Percentiles rank a stretch among this genome's conserved stretches.
These are phyloP conservation scores for Myoxocephalus aenaeus DNA, from an alignment of 2,797 vertebrate species.

Conservation along the genomic window DNA sequence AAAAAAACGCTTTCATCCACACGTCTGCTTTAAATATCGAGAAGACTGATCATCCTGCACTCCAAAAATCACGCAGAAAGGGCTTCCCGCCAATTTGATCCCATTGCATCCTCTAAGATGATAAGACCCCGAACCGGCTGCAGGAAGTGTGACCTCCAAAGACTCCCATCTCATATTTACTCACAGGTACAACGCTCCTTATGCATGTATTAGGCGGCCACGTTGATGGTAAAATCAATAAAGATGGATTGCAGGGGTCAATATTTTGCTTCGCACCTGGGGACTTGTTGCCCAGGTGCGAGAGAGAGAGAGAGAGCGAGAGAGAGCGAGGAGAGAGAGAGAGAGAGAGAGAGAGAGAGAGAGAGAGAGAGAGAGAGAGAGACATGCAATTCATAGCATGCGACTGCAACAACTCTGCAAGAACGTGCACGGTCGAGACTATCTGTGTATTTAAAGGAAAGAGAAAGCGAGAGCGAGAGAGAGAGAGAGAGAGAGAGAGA, in stretches of 20 bases:
- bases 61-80: neutral
- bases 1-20: neutral
- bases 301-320: slow-evolving; percentile 18
- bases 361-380: neutral
- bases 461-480: slow-evolving; percentile 66
- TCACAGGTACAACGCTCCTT: slow-evolving; percentile 73
- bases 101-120: neutral
- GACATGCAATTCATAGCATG: slow-evolving; percentile 61
- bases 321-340: slow-evolving; percentile 2
- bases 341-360: too few species aligned
- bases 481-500: slow-evolving; percentile 13
- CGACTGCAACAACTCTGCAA: slow-evolving; percentile 48
- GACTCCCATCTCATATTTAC: slow-evolving; percentile 69
- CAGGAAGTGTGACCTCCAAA: slow-evolving; percentile 60
- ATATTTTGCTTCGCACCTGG: slow-evolving; percentile 71
- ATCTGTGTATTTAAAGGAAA: slow-evolving; percentile 36
- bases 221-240: slow-evolving; percentile 76
- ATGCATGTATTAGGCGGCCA: slow-evolving; percentile 70
- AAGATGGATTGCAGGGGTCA: slow-evolving; percentile 76
- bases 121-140: slow-evolving; percentile 36
- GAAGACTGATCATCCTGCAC: neutral
- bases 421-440: neutral
- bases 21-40: slow-evolving; percentile 3
- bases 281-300: slow-evolving; percentile 74
- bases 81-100: neutral